Evolutionary conservation across 2,888 invertebrate species (phyloP).

Genomic region (Limulus polyphemus): DNA sequence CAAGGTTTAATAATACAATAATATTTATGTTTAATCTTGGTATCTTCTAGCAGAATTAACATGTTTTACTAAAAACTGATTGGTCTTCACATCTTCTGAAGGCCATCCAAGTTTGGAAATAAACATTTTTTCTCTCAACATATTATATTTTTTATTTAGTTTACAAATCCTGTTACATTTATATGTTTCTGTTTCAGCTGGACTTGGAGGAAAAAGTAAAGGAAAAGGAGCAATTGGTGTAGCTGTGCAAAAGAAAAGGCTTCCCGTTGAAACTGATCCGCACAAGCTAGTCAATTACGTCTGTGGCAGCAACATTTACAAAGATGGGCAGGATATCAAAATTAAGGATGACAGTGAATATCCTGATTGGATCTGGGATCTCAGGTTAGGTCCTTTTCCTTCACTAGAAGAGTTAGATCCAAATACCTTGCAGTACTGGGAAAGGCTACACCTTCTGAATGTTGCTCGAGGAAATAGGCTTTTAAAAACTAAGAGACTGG

Average conservation of each 20-base stretch:
- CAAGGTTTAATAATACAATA: too few species aligned
- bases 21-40: too few species aligned
- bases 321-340: slow-evolving; percentile 63
- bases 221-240: background rate
- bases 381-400: slow-evolving; percentile 50
- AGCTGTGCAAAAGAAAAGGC: slow-evolving; percentile 20
- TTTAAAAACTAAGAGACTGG: background rate
- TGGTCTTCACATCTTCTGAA: too few species aligned
- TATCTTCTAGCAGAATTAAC: too few species aligned
- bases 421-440: slow-evolving; percentile 67
- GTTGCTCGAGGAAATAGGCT: slow-evolving; percentile 1
- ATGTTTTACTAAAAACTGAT: too few species aligned
- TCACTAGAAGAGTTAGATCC: slow-evolving; percentile 63
- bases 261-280: slow-evolving; percentile 75
- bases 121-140: too few species aligned
- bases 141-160: too few species aligned
- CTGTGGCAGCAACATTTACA: slow-evolving; percentile 73
- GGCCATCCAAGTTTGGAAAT: too few species aligned
- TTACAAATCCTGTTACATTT: background rate
- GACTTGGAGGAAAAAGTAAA: background rate
- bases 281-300: slow-evolving; percentile 58
- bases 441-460: slow-evolving; percentile 34
- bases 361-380: slow-evolving; percentile 80
- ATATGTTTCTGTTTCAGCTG: background rate
- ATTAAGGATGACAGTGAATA: slow-evolving; percentile 64